Evolutionary conservation across 1,140 invertebrate species (phyloP).

Genomic region (Campoletis sonorensis): DNA sequence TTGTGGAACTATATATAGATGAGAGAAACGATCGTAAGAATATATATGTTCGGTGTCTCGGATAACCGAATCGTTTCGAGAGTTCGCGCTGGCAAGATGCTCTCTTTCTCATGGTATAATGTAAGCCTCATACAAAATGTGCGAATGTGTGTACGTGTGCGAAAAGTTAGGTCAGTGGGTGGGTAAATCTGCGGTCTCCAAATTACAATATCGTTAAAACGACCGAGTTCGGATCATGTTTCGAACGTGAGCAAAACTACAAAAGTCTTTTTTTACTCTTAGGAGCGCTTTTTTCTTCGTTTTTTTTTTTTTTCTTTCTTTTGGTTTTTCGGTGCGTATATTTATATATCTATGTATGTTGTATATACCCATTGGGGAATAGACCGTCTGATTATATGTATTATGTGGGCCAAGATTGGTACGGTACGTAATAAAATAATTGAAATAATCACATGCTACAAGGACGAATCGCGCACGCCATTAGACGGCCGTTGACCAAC

Average conservation of each 20-base stretch:
- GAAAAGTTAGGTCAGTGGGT: conserved; percentile 61
- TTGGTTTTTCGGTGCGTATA: neutral
- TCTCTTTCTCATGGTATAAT: neutral
- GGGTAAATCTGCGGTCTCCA: conserved; percentile 63
- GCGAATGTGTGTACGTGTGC: conserved; percentile 19
- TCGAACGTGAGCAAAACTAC: conserved; percentile 43
- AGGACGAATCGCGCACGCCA: conserved; percentile 56
- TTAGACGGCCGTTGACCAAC: conserved; percentile 53
- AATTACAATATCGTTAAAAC: conserved; percentile 71
- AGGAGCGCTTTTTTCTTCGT: too few relatives aligned
- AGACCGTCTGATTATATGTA: conserved; percentile 69
- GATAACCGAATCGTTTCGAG: conserved; percentile 50
- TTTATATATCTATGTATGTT: conserved; percentile 24
- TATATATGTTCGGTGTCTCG: conserved; percentile 46
- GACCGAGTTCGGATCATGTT: conserved; percentile 55
- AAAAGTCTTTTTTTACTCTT: neutral
- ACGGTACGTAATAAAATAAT: conserved; percentile 72
- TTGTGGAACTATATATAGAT: conserved; percentile 54
- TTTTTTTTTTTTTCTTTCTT: conserved; percentile 28
- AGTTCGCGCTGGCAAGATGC: conserved; percentile 52
- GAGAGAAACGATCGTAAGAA: conserved; percentile 45
- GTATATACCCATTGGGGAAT: conserved; percentile 58
- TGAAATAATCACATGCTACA: conserved; percentile 69
- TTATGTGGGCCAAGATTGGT: conserved; percentile 68
- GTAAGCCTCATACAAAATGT: neutral